These are phyloP conservation scores for Uria aalge DNA, from an alignment of 2,113 vertebrate species.

Conservation along the genomic window DNA sequence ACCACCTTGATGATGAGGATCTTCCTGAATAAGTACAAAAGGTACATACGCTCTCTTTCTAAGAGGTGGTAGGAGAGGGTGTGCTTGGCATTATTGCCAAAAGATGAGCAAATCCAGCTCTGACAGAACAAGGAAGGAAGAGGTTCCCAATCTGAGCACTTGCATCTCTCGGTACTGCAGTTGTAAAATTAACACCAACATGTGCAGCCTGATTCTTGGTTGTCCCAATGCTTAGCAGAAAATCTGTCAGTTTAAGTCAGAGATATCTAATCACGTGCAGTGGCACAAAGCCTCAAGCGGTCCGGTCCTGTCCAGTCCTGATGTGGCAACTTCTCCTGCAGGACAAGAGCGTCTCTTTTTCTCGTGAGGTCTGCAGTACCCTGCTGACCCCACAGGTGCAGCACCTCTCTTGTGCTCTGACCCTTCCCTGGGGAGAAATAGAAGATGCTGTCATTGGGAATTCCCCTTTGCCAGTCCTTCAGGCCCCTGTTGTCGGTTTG, in stretches of 20 bases:
- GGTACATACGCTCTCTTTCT: not conserved
- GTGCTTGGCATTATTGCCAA: not conserved
- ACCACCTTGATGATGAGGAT: not conserved
- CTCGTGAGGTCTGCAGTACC: not conserved
- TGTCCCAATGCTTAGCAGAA: not conserved
- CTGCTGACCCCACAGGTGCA: rapidly evolving
- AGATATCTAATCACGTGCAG: not conserved
- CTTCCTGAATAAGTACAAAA: not conserved
- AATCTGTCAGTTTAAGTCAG: not conserved
- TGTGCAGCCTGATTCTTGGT: rapidly evolving
- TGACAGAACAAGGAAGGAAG: not conserved
- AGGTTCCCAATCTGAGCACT: not conserved
- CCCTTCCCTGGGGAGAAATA: not conserved
- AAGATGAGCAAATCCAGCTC: not conserved
- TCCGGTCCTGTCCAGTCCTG: not conserved
- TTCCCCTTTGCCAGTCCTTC: not conserved
- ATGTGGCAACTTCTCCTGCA: not conserved
- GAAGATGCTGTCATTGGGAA: not conserved
- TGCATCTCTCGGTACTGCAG: rapidly evolving
- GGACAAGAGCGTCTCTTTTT: not conserved
- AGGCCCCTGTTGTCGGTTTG: not conserved
- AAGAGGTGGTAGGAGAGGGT: not conserved
- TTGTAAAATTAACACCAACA: not conserved
- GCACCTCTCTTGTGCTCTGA: not conserved
- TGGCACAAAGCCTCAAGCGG: not conserved